phyloP scores from a whole-genome alignment of 2,888 invertebrate genomes.

The Troides aeacus region DNA sequence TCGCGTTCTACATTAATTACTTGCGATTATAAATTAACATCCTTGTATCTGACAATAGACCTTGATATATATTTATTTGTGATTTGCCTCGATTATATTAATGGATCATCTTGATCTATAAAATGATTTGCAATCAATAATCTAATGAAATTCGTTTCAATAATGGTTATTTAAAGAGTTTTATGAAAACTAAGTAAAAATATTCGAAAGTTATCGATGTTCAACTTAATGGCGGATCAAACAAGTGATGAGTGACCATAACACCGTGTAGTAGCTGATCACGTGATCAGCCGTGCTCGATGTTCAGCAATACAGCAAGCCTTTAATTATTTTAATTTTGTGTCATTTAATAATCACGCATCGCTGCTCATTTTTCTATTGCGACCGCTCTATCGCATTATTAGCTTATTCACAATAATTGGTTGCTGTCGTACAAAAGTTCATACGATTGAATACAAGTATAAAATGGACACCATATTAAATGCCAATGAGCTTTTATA shows the following conservation, averaged over 20 bases:
- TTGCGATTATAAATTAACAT: no score
- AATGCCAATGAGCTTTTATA: background rate
- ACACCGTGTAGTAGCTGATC: conserved; percentile 40
- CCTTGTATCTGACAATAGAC: no score
- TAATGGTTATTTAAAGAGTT: no score
- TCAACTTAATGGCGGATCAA: background rate
- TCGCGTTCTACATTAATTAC: no score
- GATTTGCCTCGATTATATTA: no score
- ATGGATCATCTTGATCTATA: no score
- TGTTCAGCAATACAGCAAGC: conserved; percentile 29
- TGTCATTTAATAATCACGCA: conserved; percentile 38
- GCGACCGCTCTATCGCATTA: conserved; percentile 26
- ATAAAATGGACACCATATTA: background rate
- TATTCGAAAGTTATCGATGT: no score
- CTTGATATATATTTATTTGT: no score
- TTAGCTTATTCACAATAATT: conserved; percentile 24
- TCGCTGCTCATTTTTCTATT: conserved; percentile 26
- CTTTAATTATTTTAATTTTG: conserved; percentile 48
- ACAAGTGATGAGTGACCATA: conserved; percentile 27
- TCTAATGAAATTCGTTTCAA: no score
- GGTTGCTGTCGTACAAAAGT: conserved; percentile 13
- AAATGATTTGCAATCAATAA: no score
- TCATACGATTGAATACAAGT: conserved; percentile 4
- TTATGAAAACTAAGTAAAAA: no score
- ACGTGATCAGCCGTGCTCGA: conserved; percentile 38